Base-by-base conservation (phyloP, 2,113 vertebrate species). In the Dendrocopos noguchii region DNA sequence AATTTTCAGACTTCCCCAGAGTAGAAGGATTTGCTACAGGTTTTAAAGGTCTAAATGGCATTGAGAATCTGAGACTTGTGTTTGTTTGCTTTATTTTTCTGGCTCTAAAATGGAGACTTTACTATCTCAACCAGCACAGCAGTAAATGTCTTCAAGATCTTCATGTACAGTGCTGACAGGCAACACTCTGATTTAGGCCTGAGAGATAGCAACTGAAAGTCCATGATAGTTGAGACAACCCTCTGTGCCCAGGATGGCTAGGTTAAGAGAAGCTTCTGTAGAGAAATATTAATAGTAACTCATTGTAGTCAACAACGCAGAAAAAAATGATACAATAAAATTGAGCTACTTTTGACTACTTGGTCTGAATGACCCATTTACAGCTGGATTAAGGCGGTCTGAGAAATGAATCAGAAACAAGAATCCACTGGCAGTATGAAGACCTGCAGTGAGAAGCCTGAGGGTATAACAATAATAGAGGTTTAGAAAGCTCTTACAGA, bases 321-420 rank as follows among this genome's bases (percentile, higher is more conserved):
- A 84, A 78, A 33, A 27, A 27, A 0, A 28, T 7, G 20, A 65
- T 81, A 55, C 13, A 63, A 61, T 57, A 87, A 92, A 73, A 82
- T 24, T 39, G 42, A 82, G 13, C 12, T 84, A 11, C 18, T 83
- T 87, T 59, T 88, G 52, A 27, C 36, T 47, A 10, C 56, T 60
- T 73, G 67, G 63, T 34, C 24, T 59, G 68, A 77, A 80, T 88
- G 75, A 65, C 64, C 33, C 44, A 68, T 84, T 95, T 94, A 76
- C 16, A 84, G 2, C 59, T 65, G 50, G 27, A 66, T 82, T 86
- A 72, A 20, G 20, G 31, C 81, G 6, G 10, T 68, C 0, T 84
- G 72, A 89, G 60, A 59, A 89, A 87, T 79, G 17, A 81, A 84
- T 68, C 29, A 47, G 74, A 86, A 84, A 71, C 29, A 87, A 60